Evolutionary conservation across 2,888 invertebrate species (phyloP), one percentile per base, ranked within the genome.

Genomic region (Nematopogon swammerdamellus): DNA sequence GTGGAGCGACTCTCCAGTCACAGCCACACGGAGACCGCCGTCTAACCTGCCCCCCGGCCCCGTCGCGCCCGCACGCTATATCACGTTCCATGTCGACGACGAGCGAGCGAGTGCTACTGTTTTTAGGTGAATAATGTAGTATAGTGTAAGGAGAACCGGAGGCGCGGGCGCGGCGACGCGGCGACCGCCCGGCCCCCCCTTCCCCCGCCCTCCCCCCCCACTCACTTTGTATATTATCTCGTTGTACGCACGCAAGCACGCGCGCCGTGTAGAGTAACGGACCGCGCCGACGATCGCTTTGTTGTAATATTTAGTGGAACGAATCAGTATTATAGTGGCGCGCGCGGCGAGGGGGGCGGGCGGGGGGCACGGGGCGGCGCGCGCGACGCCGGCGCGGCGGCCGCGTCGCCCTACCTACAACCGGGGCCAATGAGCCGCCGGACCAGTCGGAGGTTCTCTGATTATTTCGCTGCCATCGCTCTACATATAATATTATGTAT

Each of bases 21-120:
- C 84, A 92, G 91, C 82, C 94, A 95, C 84, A 95, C 94, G 65
- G 94, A 95, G 84, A 94, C 94, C 63, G 94, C 94, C 71, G 94
- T 94, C 73, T 94, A 92, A 70, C 67, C 6, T 11, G 49, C 53
- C 20, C 53, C 46, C 56, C 53, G n/a, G 46, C 57, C 46, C 45
- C 45, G 45, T 36, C 46, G 44, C 30, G 44, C 14, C 44, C 25
- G 25, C 25, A 4, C 25, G 25, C 25, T 8, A 25, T 25, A 25
- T 25, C 25, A 25, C 25, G 25, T 25, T n/a, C 25, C 5, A 25
- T 25, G 25, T 25, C 4, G 8, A 25, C 25, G 25, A 25, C 36
- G 14, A 36, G 11, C 36, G 14, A 36, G 36, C 36, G 36, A 36
- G 19, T 18, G 44, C 19, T 44, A 36, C 36, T 36, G 36, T 36